phyloP scores from a whole-genome alignment of 92 coral and sea anemone genomes.

The Palythoa caribaeorum region DNA sequence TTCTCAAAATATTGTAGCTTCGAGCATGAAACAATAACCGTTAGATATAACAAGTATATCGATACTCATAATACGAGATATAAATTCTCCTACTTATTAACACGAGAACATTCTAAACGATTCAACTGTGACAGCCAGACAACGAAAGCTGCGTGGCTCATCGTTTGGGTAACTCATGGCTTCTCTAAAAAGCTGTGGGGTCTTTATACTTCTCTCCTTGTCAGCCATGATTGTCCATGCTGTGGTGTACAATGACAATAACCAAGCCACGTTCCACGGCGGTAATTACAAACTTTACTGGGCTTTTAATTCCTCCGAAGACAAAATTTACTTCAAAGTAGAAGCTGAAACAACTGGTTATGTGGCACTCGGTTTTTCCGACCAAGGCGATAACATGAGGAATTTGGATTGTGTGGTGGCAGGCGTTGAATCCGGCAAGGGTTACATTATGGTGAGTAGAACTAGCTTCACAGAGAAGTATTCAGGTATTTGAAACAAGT shows the following conservation, averaged over 20 bases:
- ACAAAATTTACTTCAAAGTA: neutral
- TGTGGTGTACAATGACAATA: neutral
- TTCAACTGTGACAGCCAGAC: too few species aligned
- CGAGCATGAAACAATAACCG: too few species aligned
- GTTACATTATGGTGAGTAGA: neutral
- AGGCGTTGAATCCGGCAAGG: neutral
- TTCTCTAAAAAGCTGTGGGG: neutral
- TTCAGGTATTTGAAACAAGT: too few species aligned
- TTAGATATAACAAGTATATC: too few species aligned
- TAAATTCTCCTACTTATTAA: too few species aligned
- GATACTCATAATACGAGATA: too few species aligned
- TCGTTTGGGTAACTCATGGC: neutral
- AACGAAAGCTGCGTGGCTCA: too few species aligned
- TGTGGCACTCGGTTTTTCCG: neutral
- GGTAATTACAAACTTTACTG: neutral
- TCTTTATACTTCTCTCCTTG: neutral
- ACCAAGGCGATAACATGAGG: neutral
- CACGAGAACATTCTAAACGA: too few species aligned
- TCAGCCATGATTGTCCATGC: neutral
- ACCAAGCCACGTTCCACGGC: neutral
- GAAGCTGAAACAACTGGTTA: neutral
- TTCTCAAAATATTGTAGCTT: too few species aligned
- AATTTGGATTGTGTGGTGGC: neutral
- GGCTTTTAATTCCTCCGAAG: neutral
- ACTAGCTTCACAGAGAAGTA: neutral